Conservation (phyloP, 2,888 invertebrate species). For the Adineta ricciae region DNA sequence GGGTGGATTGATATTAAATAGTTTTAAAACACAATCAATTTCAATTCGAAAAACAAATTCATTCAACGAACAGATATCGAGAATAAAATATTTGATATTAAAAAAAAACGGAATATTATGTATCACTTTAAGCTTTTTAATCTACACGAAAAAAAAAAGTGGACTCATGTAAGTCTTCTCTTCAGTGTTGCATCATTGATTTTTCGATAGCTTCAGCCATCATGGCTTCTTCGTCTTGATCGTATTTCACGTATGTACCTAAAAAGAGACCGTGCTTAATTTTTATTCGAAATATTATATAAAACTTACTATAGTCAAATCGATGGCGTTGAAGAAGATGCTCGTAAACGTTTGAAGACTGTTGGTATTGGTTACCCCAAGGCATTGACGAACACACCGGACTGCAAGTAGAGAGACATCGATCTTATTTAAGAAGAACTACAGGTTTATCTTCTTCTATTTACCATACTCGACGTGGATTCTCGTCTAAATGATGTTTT, state of each 20-base stretch:
- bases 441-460: not conserved
- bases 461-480: not conserved
- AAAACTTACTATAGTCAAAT: not conserved
- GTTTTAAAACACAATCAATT: no score
- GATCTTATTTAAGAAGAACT: not conserved
- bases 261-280: no score
- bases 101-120: no score
- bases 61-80: no score
- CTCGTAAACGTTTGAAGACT: not conserved
- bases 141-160: not conserved
- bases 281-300: not conserved
- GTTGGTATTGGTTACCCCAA: not conserved
- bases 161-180: not conserved
- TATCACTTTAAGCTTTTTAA: not conserved
- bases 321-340: not conserved
- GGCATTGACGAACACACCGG: not conserved
- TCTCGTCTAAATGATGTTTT: not conserved
- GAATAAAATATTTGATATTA: no score
- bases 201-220: not conserved
- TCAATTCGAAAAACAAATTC: no score
- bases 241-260: not conserved
- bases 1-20: no score
- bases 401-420: not conserved
- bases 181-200: not conserved
- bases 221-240: not conserved